phyloP scores from a whole-genome alignment of 2,797 vertebrate species.

The Galago senegalensis region DNA sequence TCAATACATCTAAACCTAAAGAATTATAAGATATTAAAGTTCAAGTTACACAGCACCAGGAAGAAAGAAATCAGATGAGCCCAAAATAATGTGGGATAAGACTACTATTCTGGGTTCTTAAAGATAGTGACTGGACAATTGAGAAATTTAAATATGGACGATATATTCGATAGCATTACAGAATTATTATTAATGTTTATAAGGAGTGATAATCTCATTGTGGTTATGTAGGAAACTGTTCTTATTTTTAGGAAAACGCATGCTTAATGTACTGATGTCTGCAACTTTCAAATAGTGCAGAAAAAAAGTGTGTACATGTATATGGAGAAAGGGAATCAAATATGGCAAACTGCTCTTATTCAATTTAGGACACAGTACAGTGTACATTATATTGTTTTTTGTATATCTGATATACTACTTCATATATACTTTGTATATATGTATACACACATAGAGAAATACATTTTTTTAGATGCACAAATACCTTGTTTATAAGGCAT shows the following conservation, averaged over 20 bases:
- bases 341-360: not conserved
- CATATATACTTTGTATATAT: not conserved
- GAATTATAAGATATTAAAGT: conserved; percentile 5
- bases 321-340: not conserved
- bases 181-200: conserved; percentile 3
- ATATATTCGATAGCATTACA: not conserved
- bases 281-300: not conserved
- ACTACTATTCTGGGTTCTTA: not conserved
- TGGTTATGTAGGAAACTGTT: not conserved
- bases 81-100: not conserved
- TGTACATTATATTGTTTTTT: not conserved
- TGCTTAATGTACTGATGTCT: conserved; percentile 10
- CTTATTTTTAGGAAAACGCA: not conserved
- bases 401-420: not conserved
- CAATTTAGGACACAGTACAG: not conserved
- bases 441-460: not conserved
- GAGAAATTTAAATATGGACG: not conserved
- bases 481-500: conserved; percentile 1
- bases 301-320: not conserved
- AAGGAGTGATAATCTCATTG: not conserved
- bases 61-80: conserved; percentile 25
- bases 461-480: not conserved
- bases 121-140: not conserved
- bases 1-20: not conserved
- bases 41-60: not conserved